Base-by-base conservation (phyloP, 1,140 invertebrate genomes). In the Bathynomus jamesi region DNA sequence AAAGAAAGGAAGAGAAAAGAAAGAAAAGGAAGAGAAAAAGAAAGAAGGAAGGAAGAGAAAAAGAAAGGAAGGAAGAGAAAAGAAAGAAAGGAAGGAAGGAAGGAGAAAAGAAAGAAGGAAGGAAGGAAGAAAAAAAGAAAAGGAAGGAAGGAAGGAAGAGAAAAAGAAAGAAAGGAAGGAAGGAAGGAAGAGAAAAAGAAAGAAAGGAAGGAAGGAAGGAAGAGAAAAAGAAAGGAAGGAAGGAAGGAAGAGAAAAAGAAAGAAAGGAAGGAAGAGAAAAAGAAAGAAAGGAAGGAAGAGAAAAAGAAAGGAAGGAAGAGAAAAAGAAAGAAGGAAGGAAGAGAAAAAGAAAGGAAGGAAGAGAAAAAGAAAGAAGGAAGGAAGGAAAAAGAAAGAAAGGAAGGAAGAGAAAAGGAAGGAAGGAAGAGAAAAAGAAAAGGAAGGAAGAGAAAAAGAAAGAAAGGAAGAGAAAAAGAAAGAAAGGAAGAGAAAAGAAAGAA, bases 161-260 rank as follows among this genome's bases (percentile, higher is more conserved):
- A 40, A n/a, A 28, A 53, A 32, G 10, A 28, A 31, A 8, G 61
- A 25, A 71, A 31, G 61, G 60, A 65, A 24, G 24, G 60, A 60
- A 65, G 24, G 24, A 67, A 24, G 61, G 60, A 67, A 17, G 17
- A 60, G 28, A 67, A 28, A 24, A 24, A 61, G 21, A 32, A 28
- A 29, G 28, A 60, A 53, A 28, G 70, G 40, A 53, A 70, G 25
- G 68, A 24, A 66, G 24, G 40, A 70, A 31, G 66, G 25, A 70
- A 31, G 67, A 31, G 70, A 10, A 21, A 60, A 32, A 65, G 24
- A 24, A 66, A 67, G 28, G 24, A 66, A 66, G 70, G 13, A 10
- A 53, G 25, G 24, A 24, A 10, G 40, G n/a, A 71, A 29, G n/a
- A 46, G 40, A 46, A 46, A n/a, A 46, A n/a, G n/a, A n/a, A n/a